Conservation (phyloP, 2,113 vertebrate genomes). For the Cyanistes caeruleus region DNA sequence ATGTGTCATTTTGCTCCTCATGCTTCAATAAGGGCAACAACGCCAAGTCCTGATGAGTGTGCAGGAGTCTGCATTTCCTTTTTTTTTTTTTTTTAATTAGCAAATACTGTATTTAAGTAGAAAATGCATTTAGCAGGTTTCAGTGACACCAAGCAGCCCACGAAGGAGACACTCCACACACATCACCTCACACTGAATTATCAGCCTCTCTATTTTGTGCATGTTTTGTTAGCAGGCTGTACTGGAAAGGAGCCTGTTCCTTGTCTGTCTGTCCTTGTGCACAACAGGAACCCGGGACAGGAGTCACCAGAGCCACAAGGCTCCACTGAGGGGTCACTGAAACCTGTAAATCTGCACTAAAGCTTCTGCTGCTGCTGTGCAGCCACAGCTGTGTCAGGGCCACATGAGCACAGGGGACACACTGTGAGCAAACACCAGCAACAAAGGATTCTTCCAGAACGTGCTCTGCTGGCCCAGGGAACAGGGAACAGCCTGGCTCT, state of each 20-base stretch:
- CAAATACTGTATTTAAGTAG: background rate
- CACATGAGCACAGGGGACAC: background rate
- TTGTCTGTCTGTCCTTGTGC: background rate
- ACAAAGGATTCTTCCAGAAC: background rate
- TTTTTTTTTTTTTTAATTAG: background rate
- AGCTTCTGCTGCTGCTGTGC: background rate
- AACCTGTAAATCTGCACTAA: background rate
- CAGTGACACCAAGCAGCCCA: background rate
- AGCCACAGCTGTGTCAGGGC: background rate
- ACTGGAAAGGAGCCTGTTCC: background rate
- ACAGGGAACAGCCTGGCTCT: background rate
- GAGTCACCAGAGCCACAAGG: background rate
- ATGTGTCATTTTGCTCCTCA: accelerated
- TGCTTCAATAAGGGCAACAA: background rate
- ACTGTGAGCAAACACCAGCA: background rate
- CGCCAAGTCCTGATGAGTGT: background rate
- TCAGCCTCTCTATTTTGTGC: background rate
- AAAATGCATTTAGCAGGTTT: background rate
- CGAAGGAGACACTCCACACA: background rate
- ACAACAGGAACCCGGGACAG: background rate
- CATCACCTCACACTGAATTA: background rate
- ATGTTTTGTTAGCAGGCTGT: background rate
- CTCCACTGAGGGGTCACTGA: background rate
- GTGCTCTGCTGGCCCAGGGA: background rate
- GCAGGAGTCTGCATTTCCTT: background rate